phyloP scores from a whole-genome alignment of 2,888 invertebrate species.

The Leptothorax acervorum region DNA sequence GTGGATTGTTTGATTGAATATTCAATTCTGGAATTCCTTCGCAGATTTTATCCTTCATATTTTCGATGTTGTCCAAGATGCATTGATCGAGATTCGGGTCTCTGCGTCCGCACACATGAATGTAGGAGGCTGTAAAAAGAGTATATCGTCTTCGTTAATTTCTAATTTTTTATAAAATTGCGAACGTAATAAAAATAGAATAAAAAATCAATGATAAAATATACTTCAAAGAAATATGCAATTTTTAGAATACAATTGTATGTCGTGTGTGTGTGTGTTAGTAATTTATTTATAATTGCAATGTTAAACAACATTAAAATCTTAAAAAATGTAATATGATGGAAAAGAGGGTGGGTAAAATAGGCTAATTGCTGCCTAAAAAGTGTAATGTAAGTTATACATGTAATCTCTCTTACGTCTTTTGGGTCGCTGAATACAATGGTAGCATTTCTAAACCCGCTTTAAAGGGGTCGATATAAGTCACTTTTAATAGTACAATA shows the following conservation, averaged over 20 bases:
- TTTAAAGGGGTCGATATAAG: too few relatives aligned
- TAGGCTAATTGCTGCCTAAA: too few relatives aligned
- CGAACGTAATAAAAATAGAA: neutral
- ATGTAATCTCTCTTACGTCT: too few relatives aligned
- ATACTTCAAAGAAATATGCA: neutral
- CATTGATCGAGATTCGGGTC: conserved; percentile 81
- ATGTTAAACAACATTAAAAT: neutral
- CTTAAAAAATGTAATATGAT: neutral
- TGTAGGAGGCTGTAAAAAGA: conserved; percentile 69
- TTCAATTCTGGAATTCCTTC: conserved; percentile 81
- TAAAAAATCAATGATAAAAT: neutral
- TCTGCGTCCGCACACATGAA: conserved; percentile 78
- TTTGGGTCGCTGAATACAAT: too few relatives aligned
- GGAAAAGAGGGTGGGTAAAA: neutral
- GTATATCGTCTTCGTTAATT: neutral
- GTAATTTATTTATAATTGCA: neutral
- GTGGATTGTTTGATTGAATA: conserved; percentile 79
- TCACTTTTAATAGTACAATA: too few relatives aligned
- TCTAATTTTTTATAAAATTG: neutral
- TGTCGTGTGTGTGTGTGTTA: neutral
- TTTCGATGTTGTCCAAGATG: conserved; percentile 73
- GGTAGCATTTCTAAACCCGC: too few relatives aligned
- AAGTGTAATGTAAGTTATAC: too few relatives aligned
- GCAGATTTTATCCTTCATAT: conserved; percentile 68
- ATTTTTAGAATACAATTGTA: neutral